Percentiles rank a stretch among this genome's conserved stretches.
These are phyloP conservation scores for Trachops cirrhosus DNA, from an alignment of 2,797 vertebrate species.

Conservation along the genomic window DNA sequence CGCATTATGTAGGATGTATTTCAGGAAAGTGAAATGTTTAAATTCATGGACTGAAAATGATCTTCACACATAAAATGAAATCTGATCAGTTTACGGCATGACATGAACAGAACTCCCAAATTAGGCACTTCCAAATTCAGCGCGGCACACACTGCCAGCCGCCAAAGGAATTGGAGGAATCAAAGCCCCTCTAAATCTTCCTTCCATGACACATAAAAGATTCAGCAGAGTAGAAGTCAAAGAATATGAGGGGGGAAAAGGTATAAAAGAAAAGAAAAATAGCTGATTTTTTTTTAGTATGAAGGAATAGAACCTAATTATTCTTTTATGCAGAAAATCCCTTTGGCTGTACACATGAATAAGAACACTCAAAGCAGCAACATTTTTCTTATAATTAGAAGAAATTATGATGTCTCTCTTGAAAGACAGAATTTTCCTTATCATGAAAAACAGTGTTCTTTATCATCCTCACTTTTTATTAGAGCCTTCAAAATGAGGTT, in stretches of 20 bases:
- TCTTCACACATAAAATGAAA: slow-evolving; percentile 63
- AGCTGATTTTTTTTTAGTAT: slow-evolving; percentile 47
- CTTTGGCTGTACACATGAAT: slow-evolving; percentile 71
- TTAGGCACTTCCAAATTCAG: slow-evolving; percentile 62
- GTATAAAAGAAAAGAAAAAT: slow-evolving; percentile 66
- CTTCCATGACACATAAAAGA: slow-evolving; percentile 71
- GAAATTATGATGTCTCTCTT: slow-evolving; percentile 77
- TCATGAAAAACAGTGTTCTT: slow-evolving; percentile 78
- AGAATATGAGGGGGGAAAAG: slow-evolving; percentile 38
- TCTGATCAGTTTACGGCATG: slow-evolving; percentile 52
- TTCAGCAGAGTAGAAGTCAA: slow-evolving; percentile 71
- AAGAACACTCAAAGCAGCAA: slow-evolving; percentile 66
- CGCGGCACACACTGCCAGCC: slow-evolving; percentile 56
- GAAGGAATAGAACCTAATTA: slow-evolving; percentile 70
- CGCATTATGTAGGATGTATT: slow-evolving; percentile 43
- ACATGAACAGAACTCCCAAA: slow-evolving; percentile 61
- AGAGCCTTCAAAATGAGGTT: slow-evolving; percentile 74
- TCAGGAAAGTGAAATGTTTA: slow-evolving; percentile 57
- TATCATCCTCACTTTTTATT: slow-evolving; percentile 71
- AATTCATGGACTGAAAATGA: slow-evolving; percentile 62
- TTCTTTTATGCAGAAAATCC: slow-evolving; percentile 74
- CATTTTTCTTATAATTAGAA: slow-evolving; percentile 76
- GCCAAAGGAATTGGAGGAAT: slow-evolving; percentile 63
- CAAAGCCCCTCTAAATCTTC: slow-evolving; percentile 66
- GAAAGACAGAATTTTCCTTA: slow-evolving; percentile 77